Evolutionary conservation across 2,113 vertebrate genomes (phyloP).

Genomic region (Mionectes macconnelli): DNA sequence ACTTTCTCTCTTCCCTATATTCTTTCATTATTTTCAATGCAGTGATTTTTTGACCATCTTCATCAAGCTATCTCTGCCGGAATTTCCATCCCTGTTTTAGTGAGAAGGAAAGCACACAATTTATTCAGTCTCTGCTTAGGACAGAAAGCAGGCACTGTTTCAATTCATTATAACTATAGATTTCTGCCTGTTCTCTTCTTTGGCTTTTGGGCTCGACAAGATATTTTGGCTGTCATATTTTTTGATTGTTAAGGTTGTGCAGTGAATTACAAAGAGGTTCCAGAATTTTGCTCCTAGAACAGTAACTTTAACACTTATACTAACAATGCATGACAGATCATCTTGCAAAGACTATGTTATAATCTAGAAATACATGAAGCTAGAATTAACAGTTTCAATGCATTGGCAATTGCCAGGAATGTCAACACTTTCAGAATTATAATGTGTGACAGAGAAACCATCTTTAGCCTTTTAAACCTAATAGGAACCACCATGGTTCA

Average conservation of each 20-base stretch:
- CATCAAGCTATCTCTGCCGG: neutral
- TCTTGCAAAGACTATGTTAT: neutral
- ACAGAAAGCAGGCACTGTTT: neutral
- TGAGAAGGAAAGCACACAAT: neutral
- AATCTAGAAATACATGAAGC: neutral
- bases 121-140: neutral
- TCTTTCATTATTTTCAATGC: neutral
- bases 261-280: neutral
- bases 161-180: neutral
- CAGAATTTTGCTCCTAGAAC: neutral
- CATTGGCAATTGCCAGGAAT: neutral
- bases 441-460: neutral
- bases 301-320: neutral
- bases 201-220: neutral
- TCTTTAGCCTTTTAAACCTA: neutral
- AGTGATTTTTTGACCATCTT: neutral
- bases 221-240: neutral
- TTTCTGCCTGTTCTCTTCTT: neutral
- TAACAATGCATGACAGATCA: neutral
- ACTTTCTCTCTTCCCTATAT: neutral
- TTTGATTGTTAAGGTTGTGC: neutral
- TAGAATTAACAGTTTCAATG: neutral
- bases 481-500: neutral
- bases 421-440: neutral
- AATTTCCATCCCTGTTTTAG: neutral